Conservation (phyloP, 2,113 vertebrate species). For the Camelus dromedarius region DNA sequence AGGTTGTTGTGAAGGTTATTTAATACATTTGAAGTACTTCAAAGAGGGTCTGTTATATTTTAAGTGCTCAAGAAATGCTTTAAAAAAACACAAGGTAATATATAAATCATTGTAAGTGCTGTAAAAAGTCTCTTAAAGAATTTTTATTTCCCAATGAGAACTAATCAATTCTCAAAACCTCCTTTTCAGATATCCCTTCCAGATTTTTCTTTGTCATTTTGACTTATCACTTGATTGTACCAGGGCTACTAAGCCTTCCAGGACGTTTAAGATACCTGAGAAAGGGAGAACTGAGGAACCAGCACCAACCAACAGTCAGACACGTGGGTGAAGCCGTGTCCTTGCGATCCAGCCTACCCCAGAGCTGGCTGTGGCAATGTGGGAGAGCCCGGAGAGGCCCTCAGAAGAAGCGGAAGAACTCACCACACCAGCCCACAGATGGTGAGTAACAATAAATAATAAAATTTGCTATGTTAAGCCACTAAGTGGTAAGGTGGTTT, state of each 20-base stretch:
- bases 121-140: neutral
- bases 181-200: neutral
- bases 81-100: neutral
- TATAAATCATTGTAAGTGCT: neutral
- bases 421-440: neutral
- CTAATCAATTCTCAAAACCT: neutral
- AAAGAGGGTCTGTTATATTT: neutral
- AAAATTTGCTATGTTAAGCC: neutral
- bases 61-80: neutral
- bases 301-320: neutral
- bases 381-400: neutral
- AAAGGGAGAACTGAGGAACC: neutral
- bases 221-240: neutral
- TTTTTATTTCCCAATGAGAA: neutral
- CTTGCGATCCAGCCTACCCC: neutral
- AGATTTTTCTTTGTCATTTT: slow-evolving; percentile 33
- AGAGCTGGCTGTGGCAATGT: neutral
- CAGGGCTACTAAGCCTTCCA: neutral
- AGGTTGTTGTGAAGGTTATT: neutral
- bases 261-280: neutral
- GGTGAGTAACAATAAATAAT: neutral
- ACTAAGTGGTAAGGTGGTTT: neutral
- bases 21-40: neutral
- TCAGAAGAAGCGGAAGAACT: neutral
- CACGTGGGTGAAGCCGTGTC: neutral